Conservation (phyloP, 2,797 vertebrate genomes). For the Hipposideros larvatus region DNA sequence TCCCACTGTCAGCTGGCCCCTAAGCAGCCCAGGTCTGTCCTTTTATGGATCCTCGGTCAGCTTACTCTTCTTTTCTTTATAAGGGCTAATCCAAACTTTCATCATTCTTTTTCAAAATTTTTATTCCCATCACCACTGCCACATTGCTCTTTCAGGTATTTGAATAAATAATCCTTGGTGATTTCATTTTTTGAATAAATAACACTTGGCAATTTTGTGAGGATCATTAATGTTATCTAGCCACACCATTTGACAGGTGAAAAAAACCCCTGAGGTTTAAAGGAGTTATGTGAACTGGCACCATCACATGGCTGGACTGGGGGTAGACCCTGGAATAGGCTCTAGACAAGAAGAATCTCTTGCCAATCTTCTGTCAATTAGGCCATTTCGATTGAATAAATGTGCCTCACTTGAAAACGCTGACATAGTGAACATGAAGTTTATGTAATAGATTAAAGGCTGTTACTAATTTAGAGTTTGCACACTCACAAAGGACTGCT, state of each 20-base stretch:
- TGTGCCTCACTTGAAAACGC: neutral
- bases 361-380: neutral
- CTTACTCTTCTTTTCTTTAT: neutral
- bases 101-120: neutral
- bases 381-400: neutral
- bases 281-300: neutral
- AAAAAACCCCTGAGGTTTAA: neutral
- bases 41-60: neutral
- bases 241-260: neutral
- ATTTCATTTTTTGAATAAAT: neutral
- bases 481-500: neutral
- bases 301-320: neutral
- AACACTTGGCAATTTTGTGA: neutral
- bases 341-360: neutral
- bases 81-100: neutral
- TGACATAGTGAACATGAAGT: neutral
- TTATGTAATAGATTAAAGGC: conserved; percentile 1
- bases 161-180: neutral
- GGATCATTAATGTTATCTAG: neutral
- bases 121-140: neutral
- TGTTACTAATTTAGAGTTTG: conserved; percentile 20
- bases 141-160: neutral
- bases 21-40: neutral
- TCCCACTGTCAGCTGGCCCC: neutral
- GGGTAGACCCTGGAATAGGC: neutral